These are phyloP conservation scores for Actinopyga echinites DNA, from an alignment of 53 echinoderm and acorn worm genomes.

Conservation along the genomic window DNA sequence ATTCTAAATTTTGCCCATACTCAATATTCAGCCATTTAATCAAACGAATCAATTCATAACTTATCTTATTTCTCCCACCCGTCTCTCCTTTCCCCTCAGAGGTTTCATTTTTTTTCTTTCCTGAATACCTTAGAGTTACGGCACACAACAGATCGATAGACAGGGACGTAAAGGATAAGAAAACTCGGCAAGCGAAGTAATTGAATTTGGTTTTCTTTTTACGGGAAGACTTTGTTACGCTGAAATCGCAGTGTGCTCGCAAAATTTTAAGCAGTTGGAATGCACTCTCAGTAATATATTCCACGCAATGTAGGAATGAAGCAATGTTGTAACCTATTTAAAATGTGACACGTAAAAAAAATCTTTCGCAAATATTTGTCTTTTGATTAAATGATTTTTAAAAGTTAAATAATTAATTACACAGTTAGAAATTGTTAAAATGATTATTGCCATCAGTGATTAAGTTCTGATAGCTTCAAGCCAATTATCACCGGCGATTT, in stretches of 20 bases:
- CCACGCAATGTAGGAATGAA: neutral
- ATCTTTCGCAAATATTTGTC: too few relatives aligned
- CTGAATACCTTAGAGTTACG: slow-evolving; percentile 34
- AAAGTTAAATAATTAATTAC: too few relatives aligned
- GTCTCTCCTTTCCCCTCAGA: slow-evolving; percentile 39
- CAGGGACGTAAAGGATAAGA: neutral
- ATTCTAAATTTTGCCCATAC: slow-evolving; percentile 25
- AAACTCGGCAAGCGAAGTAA: slow-evolving; percentile 12
- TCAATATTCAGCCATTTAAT: slow-evolving; percentile 46
- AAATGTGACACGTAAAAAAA: too few relatives aligned
- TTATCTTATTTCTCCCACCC: slow-evolving; percentile 43
- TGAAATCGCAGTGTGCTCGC: slow-evolving; percentile 15
- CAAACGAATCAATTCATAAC: slow-evolving; percentile 50
- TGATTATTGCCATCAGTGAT: too few relatives aligned
- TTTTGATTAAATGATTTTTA: too few relatives aligned
- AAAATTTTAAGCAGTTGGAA: slow-evolving; percentile 7
- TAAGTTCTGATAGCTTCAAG: too few relatives aligned
- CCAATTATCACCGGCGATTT: too few relatives aligned
- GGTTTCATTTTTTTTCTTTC: slow-evolving; percentile 14
- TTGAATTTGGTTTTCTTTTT: slow-evolving; percentile 34
- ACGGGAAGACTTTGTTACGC: slow-evolving; percentile 9
- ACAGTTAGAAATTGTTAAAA: too few relatives aligned
- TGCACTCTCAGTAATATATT: neutral
- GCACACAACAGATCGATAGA: slow-evolving; percentile 35
- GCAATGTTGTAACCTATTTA: too few relatives aligned